phyloP scores from a whole-genome alignment of 53 echinoderm and acorn worm genomes.

The Temnopleurus reevesii region DNA sequence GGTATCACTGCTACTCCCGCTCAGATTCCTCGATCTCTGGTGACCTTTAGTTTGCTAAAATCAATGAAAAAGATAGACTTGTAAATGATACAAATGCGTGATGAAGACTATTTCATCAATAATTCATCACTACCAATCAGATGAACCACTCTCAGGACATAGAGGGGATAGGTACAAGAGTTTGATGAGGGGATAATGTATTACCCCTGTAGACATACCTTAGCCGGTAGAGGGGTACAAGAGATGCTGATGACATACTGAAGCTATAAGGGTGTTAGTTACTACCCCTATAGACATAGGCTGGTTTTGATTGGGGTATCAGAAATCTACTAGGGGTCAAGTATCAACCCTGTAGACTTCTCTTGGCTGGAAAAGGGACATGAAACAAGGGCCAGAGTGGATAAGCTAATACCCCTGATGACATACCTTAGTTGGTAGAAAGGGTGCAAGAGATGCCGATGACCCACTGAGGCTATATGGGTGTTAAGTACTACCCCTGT shows the following conservation, averaged over 20 bases:
- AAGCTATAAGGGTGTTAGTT: no score
- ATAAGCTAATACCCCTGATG: no score
- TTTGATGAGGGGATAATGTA: neutral
- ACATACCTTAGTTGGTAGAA: neutral
- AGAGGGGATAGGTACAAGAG: neutral
- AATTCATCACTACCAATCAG: neutral
- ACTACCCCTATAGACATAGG: no score
- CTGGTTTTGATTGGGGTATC: no score
- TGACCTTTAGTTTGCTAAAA: conserved; percentile 32
- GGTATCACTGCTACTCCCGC: conserved; percentile 11
- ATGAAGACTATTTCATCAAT: no score
- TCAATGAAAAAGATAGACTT: neutral
- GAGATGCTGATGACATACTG: conserved; percentile 20
- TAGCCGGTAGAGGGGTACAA: conserved; percentile 45
- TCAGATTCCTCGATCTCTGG: neutral
- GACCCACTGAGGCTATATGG: neutral
- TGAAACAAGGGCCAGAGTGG: no score
- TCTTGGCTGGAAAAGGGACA: no score
- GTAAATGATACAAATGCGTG: no score
- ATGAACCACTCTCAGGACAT: neutral
- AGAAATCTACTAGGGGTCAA: no score
- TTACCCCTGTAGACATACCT: neutral
- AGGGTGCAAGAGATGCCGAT: neutral
- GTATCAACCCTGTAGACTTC: no score
- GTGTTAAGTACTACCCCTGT: no score